phyloP scores from a whole-genome alignment of 2,797 vertebrate species.

The Crypturellus tataupa region DNA sequence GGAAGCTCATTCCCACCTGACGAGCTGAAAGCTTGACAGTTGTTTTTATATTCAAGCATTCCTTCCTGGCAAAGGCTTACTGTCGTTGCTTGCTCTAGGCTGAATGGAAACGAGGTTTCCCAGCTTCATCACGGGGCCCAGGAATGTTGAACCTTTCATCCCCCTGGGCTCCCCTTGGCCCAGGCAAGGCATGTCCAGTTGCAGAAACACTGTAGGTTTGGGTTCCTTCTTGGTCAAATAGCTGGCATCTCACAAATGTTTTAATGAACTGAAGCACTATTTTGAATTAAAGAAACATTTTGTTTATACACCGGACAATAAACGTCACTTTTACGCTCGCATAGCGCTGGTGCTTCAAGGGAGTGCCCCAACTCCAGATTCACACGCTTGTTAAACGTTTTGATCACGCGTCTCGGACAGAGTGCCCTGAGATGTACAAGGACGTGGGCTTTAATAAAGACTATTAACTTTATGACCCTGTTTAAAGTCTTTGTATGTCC shows the following conservation, averaged over 20 bases:
- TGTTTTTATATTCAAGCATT: background rate
- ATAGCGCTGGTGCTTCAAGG: background rate
- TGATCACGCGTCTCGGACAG: background rate
- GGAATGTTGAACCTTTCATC: background rate
- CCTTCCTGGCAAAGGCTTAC: background rate
- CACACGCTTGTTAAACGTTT: background rate
- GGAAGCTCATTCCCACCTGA: background rate
- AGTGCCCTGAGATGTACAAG: background rate
- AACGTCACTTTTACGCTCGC: background rate
- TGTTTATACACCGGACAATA: background rate
- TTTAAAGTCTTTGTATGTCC: slow-evolving; percentile 13
- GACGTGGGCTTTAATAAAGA: slow-evolving; percentile 5
- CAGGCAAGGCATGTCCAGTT: background rate
- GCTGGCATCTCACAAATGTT: background rate
- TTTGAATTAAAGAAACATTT: background rate
- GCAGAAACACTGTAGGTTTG: background rate
- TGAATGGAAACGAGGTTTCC: background rate
- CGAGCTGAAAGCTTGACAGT: background rate
- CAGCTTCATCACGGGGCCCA: background rate
- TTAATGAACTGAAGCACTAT: background rate
- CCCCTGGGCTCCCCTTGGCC: background rate
- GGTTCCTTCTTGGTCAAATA: background rate
- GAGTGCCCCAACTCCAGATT: background rate
- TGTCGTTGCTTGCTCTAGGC: background rate
- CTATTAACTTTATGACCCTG: slow-evolving; percentile 34